A percentile compares a stretch with the other conserved stretches of the same genome.
Evolutionary conservation across 2,113 vertebrate species (phyloP).

Genomic region (Tonatia bakeri): DNA sequence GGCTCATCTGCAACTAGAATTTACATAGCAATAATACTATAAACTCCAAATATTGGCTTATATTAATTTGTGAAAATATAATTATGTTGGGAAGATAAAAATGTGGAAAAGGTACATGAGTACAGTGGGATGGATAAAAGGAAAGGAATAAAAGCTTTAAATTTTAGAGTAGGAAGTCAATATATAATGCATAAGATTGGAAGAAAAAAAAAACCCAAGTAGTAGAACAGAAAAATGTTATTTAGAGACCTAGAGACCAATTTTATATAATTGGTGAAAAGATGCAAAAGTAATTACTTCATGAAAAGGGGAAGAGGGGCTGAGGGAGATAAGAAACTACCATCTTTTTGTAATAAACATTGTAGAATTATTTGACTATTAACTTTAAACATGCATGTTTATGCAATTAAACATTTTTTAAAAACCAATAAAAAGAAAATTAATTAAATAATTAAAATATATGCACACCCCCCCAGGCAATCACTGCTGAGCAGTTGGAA

Average conservation of each 20-base stretch:
- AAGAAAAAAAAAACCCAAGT: not conserved
- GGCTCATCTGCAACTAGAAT: not conserved
- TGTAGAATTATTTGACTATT: slow-evolving; percentile 52
- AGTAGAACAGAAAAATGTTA: not conserved
- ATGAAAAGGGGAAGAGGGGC: not conserved
- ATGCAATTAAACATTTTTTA: slow-evolving; percentile 40
- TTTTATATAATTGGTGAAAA: slow-evolving; percentile 42
- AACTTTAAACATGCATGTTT: slow-evolving; percentile 44
- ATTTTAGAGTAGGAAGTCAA: slow-evolving; percentile 38
- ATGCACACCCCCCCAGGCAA: not conserved
- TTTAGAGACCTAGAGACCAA: slow-evolving; percentile 31
- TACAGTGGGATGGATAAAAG: not conserved
- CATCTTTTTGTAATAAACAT: slow-evolving; percentile 48
- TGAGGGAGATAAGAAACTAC: not conserved
- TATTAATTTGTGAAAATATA: slow-evolving; percentile 27
- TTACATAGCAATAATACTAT: slow-evolving; percentile 31
- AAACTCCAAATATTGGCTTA: slow-evolving; percentile 24
- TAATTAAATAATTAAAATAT: slow-evolving; percentile 60
- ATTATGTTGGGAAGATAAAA: slow-evolving; percentile 19
- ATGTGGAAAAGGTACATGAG: not conserved
- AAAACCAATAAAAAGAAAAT: slow-evolving; percentile 47
- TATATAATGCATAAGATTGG: slow-evolving; percentile 10
- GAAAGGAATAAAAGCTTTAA: slow-evolving; percentile 41
- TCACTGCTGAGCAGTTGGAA: slow-evolving; percentile 17
- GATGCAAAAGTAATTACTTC: slow-evolving; percentile 41